Evolutionary conservation across 2,113 vertebrate genomes (phyloP), one percentile per base, ranked within the genome.

Genomic region (Anolis sagrei): DNA sequence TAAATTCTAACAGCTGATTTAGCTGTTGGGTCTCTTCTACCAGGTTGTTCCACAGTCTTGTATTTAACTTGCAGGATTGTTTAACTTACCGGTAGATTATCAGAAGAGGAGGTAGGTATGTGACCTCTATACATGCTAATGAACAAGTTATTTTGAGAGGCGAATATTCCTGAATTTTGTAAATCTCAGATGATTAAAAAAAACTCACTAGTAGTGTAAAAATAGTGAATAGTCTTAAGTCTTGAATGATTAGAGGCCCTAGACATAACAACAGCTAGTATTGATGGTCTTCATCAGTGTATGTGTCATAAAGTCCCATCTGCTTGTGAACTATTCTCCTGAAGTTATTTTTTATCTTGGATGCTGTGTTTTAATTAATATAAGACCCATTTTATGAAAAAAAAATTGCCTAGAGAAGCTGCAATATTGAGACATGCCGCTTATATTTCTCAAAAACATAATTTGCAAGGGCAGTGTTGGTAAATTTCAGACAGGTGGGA

Each of bases 31-130:
- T 44, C 39, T 44, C 39, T 44, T 44, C 39, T 5, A 44, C 3
- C 39, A 44, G 39, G 39, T 44, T 5, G 5, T 44, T 44, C 39
- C 5, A 44, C 39, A 44, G 39, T 44, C 39, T 44, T 27, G 44
- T 49, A 77, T 77, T 77, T 54, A 32, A 77, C 48, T 77, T 79
- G 82, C 82, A 83, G 10, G 3, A 2, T 87, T 44, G 77, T 74
- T 1, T 85, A 21, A 32, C 27, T n/a, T n/a, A n/a, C n/a, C n/a
- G n/a, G n/a, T 66, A 5, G 51, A 69, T 29, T 1, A 0, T 19
- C 81, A 86, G 49, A 34, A 79, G 76, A 84, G 68, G 32, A 74
- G 36, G 4, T 23, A 77, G 19, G 66, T 86, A 7, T 29, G 54
- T 82, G 79, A n/a, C 36, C 44, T 23, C 6, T 32, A 9, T 1